Base-by-base conservation (phyloP, 2,797 vertebrate genomes). In the Brachyalestes nurse region DNA sequence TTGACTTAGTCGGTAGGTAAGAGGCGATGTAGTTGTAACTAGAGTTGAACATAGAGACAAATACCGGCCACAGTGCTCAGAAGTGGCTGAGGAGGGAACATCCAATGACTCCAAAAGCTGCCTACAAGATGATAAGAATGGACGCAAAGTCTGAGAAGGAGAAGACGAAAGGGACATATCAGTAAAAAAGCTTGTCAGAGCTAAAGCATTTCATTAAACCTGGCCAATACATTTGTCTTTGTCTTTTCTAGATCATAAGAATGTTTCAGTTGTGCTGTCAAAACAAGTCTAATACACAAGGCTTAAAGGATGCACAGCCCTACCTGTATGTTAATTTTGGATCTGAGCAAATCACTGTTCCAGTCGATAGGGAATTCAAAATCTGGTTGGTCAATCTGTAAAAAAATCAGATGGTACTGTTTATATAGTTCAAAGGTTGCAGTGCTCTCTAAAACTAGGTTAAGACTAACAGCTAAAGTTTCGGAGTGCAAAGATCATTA, bases 321-420 rank as follows among this genome's bases (percentile, higher is more conserved):
- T 72, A 96, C 96, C 92, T 91, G 89, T 90, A 94, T 89, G 85
- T 93, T 93, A 49, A 91, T 89, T 90, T 94, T 93, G 79, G 94
- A 94, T 85, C 84, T 93, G 69, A 89, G 84, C 2, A 78, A 87
- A 61, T 88, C 87, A 84, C 73, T 91, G 91, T 94, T 92, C 92
- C 93, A 96, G 88, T 96, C 87, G 83, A 89, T 86, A 5, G 96
- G 96, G 86, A 97, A 93, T 58, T 96, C 92, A 86, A 97, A 93
- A 58, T 98, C 94, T 40, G 97, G 97, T 87, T 97, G 96, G 86
- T 97, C 96, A 89, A 99, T 97, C 97, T 99, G 87, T 53, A 2
- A 5, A 79, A 79, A 81, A 28, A 0, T 5, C 57, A 60, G 40
- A 34, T 10, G 8, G 16, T 28, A 72, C 38, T 58, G 49, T 72